These are phyloP conservation scores for Argyrosomus regius DNA, from an alignment of 2,797 vertebrate species.

Conservation along the genomic window DNA sequence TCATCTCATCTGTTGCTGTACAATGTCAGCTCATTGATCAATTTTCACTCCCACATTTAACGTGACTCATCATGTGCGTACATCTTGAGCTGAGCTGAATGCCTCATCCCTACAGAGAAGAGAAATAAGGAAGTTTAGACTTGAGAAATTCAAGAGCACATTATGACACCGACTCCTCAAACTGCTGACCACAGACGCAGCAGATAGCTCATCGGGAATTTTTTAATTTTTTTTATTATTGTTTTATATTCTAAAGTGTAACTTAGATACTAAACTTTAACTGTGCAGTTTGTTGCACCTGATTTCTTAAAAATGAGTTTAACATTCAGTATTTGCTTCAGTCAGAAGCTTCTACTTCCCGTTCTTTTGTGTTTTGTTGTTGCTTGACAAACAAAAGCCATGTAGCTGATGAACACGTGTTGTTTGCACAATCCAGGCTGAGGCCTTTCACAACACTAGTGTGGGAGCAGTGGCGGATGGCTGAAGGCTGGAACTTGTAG, in stretches of 20 bases:
- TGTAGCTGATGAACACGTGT: background rate
- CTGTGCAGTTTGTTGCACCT: background rate
- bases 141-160: background rate
- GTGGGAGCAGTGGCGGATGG: background rate
- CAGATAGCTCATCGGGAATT: background rate
- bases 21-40: constrained; percentile 3
- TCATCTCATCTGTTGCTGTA: background rate
- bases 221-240: background rate
- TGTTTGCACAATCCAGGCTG: background rate
- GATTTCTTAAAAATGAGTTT: background rate
- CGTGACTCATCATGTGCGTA: background rate
- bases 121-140: background rate
- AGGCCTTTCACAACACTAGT: background rate
- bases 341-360: too few relatives aligned
- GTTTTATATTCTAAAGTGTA: background rate
- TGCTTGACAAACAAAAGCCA: background rate
- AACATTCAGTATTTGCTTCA: background rate
- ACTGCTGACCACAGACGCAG: background rate
- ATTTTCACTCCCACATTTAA: background rate
- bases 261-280: background rate
- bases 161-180: background rate
- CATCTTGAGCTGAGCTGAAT: background rate
- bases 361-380: background rate
- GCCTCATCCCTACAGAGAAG: background rate
- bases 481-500: background rate